phyloP scores from a whole-genome alignment of 2,888 invertebrate genomes.

The Cerastoderma edule region DNA sequence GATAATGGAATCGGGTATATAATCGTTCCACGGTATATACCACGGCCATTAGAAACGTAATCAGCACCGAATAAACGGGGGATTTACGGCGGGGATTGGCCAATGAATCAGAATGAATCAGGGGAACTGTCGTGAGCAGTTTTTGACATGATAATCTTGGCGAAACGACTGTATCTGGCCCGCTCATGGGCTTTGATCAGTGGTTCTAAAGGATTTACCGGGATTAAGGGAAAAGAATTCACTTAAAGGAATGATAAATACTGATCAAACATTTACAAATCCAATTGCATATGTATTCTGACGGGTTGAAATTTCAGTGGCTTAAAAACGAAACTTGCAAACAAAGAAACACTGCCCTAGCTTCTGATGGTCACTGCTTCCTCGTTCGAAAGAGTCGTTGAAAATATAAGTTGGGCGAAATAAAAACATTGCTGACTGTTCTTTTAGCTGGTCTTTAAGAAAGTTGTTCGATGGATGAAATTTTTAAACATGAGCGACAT shows the following conservation, averaged over 20 bases:
- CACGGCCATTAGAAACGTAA: slow-evolving; percentile 51
- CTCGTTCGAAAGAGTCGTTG: too few species aligned
- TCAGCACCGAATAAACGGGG: slow-evolving; percentile 44
- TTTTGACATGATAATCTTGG: slow-evolving; percentile 57
- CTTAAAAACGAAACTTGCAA: background rate
- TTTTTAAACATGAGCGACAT: too few species aligned
- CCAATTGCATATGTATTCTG: slow-evolving; percentile 19
- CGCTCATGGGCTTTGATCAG: slow-evolving; percentile 22
- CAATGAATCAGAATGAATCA: slow-evolving; percentile 54
- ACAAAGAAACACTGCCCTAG: too few species aligned
- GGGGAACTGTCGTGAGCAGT: slow-evolving; percentile 29
- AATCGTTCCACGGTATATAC: slow-evolving; percentile 51
- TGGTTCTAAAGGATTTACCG: slow-evolving; percentile 1
- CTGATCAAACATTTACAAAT: slow-evolving; percentile 15
- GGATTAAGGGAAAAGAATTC: slow-evolving; percentile 18
- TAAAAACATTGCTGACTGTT: too few species aligned
- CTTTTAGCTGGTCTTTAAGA: too few species aligned
- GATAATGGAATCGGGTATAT: slow-evolving; percentile 55
- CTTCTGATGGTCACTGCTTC: too few species aligned
- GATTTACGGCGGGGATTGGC: slow-evolving; percentile 55
- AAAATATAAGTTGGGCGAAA: too few species aligned
- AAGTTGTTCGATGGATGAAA: too few species aligned
- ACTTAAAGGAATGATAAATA: slow-evolving; percentile 15
- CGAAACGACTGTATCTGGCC: slow-evolving; percentile 7
- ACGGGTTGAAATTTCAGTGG: slow-evolving; percentile 7